Base-by-base conservation (phyloP, 2,113 vertebrate genomes). In the Clinocottus analis region DNA sequence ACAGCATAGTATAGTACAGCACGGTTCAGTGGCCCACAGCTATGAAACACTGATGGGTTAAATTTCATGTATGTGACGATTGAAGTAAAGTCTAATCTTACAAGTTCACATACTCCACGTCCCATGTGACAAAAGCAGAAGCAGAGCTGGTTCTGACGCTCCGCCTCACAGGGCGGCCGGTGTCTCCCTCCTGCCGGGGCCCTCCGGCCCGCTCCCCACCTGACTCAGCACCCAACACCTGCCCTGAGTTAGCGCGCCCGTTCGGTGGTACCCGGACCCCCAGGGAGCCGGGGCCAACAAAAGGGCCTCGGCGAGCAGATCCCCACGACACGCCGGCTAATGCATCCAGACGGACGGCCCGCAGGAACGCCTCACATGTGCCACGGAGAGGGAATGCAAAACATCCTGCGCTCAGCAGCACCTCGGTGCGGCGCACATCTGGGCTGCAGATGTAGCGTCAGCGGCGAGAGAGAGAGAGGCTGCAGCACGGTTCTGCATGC, bases 341-440 rank as follows among this genome's bases (percentile, higher is more conserved):
- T 72, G 83, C 81, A 80, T 75, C 75, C 87, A 88, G 89, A 90
- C 75, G 75, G 80, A 84, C 77, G 63, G 83, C 80, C 85, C 85
- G 61, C 83, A 86, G 89, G 82, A 91, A 89, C 91, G 82, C 89
- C 86, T 89, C 89, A 87, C 83, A 83, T 88, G 83, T 80, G 90
- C 92, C 87, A 83, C 83, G 61, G 71, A 55, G 90, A 55, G 90
- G 74, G 90, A 89, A 91, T 87, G 83, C 91, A 92, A 91, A 91
- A 92, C 91, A 93, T 91, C 89, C 90, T 89, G 85, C 27, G 33
- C 75, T 72, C 85, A 70, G 84, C 81, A 83, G 85, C 89, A 83
- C 77, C 77, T 88, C 82, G 9, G 71, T 31, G 9, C 75, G 5
- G 70, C 31, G 45, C 80, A 91, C 91, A 93, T 93, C 90, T 93